Percentiles rank a stretch among this genome's conserved stretches.
Conservation (phyloP, 2,888 invertebrate genomes). For the Mythimna pallens region DNA sequence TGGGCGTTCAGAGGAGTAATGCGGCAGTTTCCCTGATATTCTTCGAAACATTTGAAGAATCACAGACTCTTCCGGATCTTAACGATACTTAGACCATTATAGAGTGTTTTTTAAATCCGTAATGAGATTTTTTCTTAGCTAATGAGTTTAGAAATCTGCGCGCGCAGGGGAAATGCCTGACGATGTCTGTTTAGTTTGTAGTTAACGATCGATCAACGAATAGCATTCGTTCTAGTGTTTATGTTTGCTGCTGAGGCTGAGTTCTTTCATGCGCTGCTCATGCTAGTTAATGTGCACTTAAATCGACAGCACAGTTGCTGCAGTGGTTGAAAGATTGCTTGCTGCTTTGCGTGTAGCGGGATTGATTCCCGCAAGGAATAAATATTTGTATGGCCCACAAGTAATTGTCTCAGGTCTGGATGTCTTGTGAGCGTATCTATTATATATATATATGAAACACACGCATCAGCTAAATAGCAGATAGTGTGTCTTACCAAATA, state of each 20-base stretch:
- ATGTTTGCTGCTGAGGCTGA: neutral
- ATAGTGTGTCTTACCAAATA: too few species aligned
- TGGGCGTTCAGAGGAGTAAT: slow-evolving; percentile 23
- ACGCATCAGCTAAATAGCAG: too few species aligned
- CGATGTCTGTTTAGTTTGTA: slow-evolving; percentile 35
- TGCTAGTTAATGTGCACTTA: neutral
- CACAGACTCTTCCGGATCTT: slow-evolving; percentile 48
- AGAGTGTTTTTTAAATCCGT: slow-evolving; percentile 49
- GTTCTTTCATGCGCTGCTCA: neutral
- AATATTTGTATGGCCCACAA: too few species aligned
- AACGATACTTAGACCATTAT: slow-evolving; percentile 37
- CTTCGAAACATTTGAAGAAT: slow-evolving; percentile 55
- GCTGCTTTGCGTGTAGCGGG: too few species aligned
- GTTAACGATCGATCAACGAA: slow-evolving; percentile 36
- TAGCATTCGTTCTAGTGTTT: neutral
- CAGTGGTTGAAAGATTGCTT: too few species aligned
- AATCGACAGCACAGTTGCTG: too few species aligned
- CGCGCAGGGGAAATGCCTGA: slow-evolving; percentile 26
- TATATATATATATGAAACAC: too few species aligned
- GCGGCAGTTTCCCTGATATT: slow-evolving; percentile 45
- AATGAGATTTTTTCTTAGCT: slow-evolving; percentile 53
- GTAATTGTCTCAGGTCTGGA: too few species aligned
- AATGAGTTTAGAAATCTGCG: slow-evolving; percentile 56
- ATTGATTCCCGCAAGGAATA: too few species aligned
- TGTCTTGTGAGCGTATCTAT: too few species aligned